phyloP scores from a whole-genome alignment of 2,888 invertebrate species.

The Stenodera caucasica region DNA sequence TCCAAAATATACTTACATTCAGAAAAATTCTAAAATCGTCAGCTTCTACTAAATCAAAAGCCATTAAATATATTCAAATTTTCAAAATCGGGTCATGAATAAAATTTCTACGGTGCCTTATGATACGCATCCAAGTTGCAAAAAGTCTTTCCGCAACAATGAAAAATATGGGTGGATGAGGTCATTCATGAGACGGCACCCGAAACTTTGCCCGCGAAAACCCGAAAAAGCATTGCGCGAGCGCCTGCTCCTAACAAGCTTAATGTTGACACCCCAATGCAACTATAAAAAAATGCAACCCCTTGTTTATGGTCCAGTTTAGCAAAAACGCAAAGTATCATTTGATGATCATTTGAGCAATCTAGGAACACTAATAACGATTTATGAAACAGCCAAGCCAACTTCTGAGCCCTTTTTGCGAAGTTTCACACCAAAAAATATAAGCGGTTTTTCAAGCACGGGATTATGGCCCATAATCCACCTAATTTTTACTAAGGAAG shows the following conservation, averaged over 20 bases:
- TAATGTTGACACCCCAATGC: constrained; percentile 40
- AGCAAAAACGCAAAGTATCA: constrained; percentile 37
- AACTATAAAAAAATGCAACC: constrained; percentile 43
- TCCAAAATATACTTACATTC: too few species aligned
- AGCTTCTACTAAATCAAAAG: too few species aligned
- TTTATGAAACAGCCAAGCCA: constrained; percentile 34
- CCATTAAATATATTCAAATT: too few species aligned
- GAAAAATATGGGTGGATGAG: constrained; percentile 5
- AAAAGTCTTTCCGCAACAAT: constrained; percentile 7
- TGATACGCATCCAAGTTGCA: constrained; percentile 6
- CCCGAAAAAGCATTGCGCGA: constrained; percentile 27
- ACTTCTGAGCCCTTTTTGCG: constrained; percentile 28
- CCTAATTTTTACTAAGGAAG: not conserved
- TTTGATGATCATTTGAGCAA: constrained; percentile 35
- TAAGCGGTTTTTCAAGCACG: not conserved
- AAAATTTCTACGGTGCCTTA: too few species aligned
- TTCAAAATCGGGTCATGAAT: too few species aligned
- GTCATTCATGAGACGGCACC: constrained; percentile 8
- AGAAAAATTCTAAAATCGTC: too few species aligned
- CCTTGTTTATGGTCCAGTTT: constrained; percentile 39
- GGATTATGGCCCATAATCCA: not conserved
- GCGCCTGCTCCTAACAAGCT: constrained; percentile 18
- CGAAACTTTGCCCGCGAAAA: constrained; percentile 23
- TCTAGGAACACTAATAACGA: constrained; percentile 38
- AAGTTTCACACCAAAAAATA: constrained; percentile 24